Evolutionary conservation across 2,888 invertebrate species (phyloP).

Genomic region (Acrobasis consociella): DNA sequence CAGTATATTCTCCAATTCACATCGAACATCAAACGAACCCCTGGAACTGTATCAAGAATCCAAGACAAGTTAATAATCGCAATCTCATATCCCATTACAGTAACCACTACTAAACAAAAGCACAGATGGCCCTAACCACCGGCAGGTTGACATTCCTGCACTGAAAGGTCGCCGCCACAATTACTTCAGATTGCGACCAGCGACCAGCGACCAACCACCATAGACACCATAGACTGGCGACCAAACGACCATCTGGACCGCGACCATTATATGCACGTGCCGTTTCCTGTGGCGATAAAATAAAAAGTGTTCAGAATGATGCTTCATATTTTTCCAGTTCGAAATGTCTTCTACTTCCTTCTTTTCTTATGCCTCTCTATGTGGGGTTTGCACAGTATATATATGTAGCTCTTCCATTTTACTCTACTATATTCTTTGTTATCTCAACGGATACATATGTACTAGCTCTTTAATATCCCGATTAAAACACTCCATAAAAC

Average conservation of each 20-base stretch:
- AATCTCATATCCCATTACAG: constrained; percentile 22
- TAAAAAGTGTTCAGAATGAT: neutral
- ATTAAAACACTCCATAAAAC: no score
- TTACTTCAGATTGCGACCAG: constrained; percentile 19
- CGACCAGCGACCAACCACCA: constrained; percentile 15
- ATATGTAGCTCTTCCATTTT: no score
- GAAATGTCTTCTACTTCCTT: neutral
- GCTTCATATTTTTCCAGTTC: neutral
- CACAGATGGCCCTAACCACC: constrained; percentile 12
- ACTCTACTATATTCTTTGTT: no score
- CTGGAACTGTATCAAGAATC: constrained; percentile 7
- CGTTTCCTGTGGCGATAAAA: constrained; percentile 26
- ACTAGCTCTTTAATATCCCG: no score
- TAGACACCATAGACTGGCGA: constrained; percentile 2
- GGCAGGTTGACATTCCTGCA: constrained; percentile 34
- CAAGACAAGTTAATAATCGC: constrained; percentile 18
- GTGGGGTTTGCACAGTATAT: no score
- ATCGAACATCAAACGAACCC: neutral
- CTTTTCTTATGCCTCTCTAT: no score
- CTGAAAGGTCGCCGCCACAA: constrained; percentile 33
- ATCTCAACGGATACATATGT: no score
- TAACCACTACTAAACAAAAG: constrained; percentile 24
- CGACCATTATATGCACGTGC: constrained; percentile 33
- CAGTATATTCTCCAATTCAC: no score
- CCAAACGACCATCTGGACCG: constrained; percentile 17